Evolutionary conservation across 2,797 vertebrate species (phyloP).

Genomic region (Melanogrammus aeglefinus): DNA sequence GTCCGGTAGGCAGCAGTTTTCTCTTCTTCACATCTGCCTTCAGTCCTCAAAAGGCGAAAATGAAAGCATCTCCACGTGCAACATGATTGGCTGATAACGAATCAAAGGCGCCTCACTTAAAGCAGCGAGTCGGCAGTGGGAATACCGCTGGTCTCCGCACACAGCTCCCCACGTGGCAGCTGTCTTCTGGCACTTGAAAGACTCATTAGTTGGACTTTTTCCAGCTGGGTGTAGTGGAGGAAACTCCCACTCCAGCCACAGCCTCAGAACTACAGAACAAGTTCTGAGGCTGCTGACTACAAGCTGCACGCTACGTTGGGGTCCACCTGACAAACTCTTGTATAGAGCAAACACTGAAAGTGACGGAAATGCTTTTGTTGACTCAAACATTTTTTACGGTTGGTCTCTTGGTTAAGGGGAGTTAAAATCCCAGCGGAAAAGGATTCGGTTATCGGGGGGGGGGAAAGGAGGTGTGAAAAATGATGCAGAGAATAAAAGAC

Average conservation of each 20-base stretch:
- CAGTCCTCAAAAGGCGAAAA: slow-evolving; percentile 9
- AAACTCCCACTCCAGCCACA: not conserved
- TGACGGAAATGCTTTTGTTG: too few relatives aligned
- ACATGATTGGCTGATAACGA: not conserved
- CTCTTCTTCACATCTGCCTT: not conserved
- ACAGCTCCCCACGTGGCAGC: not conserved
- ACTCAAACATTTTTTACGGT: not conserved
- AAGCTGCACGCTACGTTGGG: too few relatives aligned
- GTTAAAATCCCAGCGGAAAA: too few relatives aligned
- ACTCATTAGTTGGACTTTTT: slow-evolving; percentile 29
- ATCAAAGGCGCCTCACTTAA: slow-evolving; percentile 4
- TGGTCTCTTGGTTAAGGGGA: not conserved
- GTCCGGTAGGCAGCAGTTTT: not conserved
- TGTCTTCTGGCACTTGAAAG: slow-evolving; percentile 4
- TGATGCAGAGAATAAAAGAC: too few relatives aligned
- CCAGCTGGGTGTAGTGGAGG: slow-evolving; percentile 32
- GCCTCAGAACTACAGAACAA: too few relatives aligned
- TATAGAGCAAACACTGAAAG: too few relatives aligned
- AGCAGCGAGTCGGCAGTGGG: slow-evolving; percentile 2
- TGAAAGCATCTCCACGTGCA: slow-evolving; percentile 4
- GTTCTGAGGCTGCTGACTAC: too few relatives aligned
- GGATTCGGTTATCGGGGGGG: too few relatives aligned
- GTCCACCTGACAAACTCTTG: too few relatives aligned
- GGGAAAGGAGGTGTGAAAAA: too few relatives aligned
- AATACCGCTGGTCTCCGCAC: not conserved